A percentile compares a stretch with the other conserved stretches of the same genome.
phyloP scores from a whole-genome alignment of 2,888 invertebrate species.

The Troides helena region DNA sequence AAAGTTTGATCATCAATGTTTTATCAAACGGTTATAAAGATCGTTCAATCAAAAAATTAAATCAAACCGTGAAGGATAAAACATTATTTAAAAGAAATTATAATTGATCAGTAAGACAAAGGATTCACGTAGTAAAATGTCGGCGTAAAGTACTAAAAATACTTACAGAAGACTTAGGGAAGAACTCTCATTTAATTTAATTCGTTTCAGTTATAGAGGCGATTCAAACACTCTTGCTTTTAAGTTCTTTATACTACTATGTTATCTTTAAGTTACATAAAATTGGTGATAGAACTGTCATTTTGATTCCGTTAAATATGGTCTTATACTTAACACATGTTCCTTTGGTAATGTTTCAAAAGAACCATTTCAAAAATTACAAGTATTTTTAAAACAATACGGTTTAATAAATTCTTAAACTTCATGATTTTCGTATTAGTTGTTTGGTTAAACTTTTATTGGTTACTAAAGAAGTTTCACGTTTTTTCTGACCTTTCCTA shows the following conservation, averaged over 20 bases:
- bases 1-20: background rate
- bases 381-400: too few relatives aligned
- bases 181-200: background rate
- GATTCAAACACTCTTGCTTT: background rate
- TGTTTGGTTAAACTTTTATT: too few relatives aligned
- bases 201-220: background rate
- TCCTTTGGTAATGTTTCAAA: background rate
- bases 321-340: too few relatives aligned
- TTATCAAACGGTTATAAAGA: too few relatives aligned
- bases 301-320: background rate
- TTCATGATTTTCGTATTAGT: too few relatives aligned
- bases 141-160: background rate
- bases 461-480: too few relatives aligned
- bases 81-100: background rate
- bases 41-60: background rate
- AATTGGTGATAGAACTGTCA: background rate
- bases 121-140: background rate
- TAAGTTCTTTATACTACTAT: background rate
- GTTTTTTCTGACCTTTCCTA: too few relatives aligned
- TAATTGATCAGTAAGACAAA: background rate
- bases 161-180: background rate
- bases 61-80: background rate
- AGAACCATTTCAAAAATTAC: too few relatives aligned
- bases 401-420: too few relatives aligned
- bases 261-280: background rate